Evolutionary conservation across 1,140 invertebrate genomes (phyloP).

Genomic region (Plectrocnemia conspersa): DNA sequence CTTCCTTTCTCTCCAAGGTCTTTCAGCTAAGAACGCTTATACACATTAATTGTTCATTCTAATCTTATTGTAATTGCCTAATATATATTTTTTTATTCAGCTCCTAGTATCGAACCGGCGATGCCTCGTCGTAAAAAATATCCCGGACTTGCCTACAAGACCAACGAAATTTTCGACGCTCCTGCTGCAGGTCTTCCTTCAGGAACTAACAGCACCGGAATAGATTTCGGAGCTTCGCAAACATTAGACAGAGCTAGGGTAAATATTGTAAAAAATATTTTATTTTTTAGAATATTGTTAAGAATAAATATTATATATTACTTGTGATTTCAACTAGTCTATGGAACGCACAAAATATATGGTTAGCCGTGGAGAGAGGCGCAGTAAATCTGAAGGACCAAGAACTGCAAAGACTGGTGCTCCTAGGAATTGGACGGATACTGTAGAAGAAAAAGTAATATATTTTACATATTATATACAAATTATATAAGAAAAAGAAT

Average conservation of each 20-base stretch:
- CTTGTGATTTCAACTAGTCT: slow-evolving; percentile 28
- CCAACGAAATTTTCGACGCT: slow-evolving; percentile 72
- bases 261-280: slow-evolving; percentile 34
- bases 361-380: slow-evolving; percentile 48
- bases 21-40: too few species aligned
- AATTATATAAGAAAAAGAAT: too few species aligned
- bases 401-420: slow-evolving; percentile 37
- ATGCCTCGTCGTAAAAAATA: slow-evolving; percentile 81
- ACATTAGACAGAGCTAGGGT: slow-evolving; percentile 55
- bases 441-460: slow-evolving; percentile 51
- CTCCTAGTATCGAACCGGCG: slow-evolving; percentile 62
- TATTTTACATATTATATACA: neutral
- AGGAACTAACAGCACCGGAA: slow-evolving; percentile 46
- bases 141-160: slow-evolving; percentile 77
- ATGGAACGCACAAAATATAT: slow-evolving; percentile 34
- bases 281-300: slow-evolving; percentile 5
- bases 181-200: slow-evolving; percentile 42
- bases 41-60: neutral
- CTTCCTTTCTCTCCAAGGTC: too few species aligned
- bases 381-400: slow-evolving; percentile 69
- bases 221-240: slow-evolving; percentile 40
- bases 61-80: too few species aligned
- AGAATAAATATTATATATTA: slow-evolving; percentile 11
- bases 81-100: slow-evolving; percentile 9
- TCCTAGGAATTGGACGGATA: slow-evolving; percentile 47